Percentiles rank a stretch among this genome's conserved stretches.
These are phyloP conservation scores for Drosophila mercatorum DNA, from an alignment of 2,888 invertebrate genomes.

Conservation along the genomic window DNA sequence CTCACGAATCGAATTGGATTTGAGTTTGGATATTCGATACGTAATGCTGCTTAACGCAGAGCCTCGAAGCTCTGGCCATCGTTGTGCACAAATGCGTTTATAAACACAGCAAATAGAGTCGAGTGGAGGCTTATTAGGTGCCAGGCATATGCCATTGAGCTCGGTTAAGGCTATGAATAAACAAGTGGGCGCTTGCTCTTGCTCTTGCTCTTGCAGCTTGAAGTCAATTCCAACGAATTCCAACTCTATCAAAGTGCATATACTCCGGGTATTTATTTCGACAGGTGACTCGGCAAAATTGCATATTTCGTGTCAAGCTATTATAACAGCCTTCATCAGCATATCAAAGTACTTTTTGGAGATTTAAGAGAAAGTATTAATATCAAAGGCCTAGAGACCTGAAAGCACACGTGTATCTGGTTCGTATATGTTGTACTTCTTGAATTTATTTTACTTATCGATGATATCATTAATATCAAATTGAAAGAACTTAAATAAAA, in stretches of 20 bases:
- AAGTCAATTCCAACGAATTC: not conserved
- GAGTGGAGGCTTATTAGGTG: conserved; percentile 18
- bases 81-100: conserved; percentile 52
- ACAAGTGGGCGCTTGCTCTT: not conserved
- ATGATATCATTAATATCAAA: not conserved
- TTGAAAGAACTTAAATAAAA: too few species aligned
- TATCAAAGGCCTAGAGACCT: not conserved
- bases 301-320: not conserved
- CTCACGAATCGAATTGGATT: conserved; percentile 34
- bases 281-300: not conserved
- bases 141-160: conserved; percentile 11
- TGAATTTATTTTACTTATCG: too few species aligned
- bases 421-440: too few species aligned
- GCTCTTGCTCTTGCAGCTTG: not conserved
- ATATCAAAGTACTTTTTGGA: not conserved
- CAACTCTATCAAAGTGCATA: not conserved
- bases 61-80: conserved; percentile 34
- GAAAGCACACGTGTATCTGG: too few species aligned
- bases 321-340: not conserved
- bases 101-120: conserved; percentile 59
- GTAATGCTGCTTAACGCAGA: conserved; percentile 15
- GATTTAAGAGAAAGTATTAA: not conserved
- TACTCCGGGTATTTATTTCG: not conserved
- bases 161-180: conserved; percentile 14
- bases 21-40: conserved; percentile 14